Base-by-base conservation (phyloP, 2,113 vertebrate species). In the Protomyctophum bolini region DNA sequence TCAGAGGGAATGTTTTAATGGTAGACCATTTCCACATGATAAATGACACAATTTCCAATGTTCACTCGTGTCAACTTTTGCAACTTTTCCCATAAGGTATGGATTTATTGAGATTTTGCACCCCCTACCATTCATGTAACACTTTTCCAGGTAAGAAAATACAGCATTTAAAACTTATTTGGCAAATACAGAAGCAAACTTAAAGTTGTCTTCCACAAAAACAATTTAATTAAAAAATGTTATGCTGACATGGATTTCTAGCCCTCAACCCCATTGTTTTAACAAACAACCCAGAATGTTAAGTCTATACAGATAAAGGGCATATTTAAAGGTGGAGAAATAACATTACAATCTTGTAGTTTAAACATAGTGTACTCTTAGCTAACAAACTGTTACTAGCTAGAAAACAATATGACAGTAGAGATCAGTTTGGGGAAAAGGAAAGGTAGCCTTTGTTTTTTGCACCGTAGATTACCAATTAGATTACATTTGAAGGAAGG, bases 1-100 rank as follows among this genome's bases (percentile, higher is more conserved):
- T 92, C 81, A 91, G 91, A 91, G 89, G 91, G 91, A 93, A 94
- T 93, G 92, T 92, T 93, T 94, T 93, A 93, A 94, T 93, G 93
- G 83, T 91, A 87, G 88, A 89, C 89, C 89, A 89, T 87, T 91
- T 93, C 88, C 88, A 92, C 90, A 90, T 85, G 88, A 92, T 89
- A 91, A 21, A 88, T 87, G 84, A 92, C 89, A 92, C 86, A 85
- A 79, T 91, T 89, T 81, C 79, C 87, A 87, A 89, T 80, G 84
- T 86, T 91, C 80, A 75, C 67, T 82, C 80, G 83, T 76, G 81
- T 89, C 78, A 82, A 81, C 72, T 74, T 82, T 85, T 76, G 81
- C 66, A 77, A 84, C 83, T 68, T 78, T 86, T 85, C 86, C 87
- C 81, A 77, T 75, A 86, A 83, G 60, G 72, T 79, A 55, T 79